These are phyloP conservation scores for Iselma pallidipennis DNA, from an alignment of 2,888 invertebrate species.

Conservation along the genomic window DNA sequence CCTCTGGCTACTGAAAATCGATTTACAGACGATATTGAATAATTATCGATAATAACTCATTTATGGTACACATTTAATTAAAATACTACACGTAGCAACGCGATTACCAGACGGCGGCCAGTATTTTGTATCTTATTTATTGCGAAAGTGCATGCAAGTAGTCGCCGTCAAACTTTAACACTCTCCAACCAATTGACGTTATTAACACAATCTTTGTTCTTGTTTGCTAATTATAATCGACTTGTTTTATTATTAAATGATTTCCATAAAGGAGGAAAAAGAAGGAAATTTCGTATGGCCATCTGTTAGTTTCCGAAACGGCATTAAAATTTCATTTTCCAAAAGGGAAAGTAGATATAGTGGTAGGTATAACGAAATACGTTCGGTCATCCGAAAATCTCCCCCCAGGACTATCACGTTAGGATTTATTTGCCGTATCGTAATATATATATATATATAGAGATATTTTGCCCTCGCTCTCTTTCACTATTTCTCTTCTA, in stretches of 20 bases:
- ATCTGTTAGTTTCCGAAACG: not conserved
- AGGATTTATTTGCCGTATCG: constrained; percentile 24
- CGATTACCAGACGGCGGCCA: constrained; percentile 17
- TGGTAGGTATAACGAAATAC: not conserved
- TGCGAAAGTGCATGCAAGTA: constrained; percentile 20
- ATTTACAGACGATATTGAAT: constrained; percentile 41
- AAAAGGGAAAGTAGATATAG: not conserved
- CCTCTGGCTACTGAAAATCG: constrained; percentile 38
- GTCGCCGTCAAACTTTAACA: constrained; percentile 8
- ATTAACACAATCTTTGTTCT: not conserved
- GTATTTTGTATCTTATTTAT: constrained; percentile 19
- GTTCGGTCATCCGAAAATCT: not conserved
- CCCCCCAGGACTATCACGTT: not conserved
- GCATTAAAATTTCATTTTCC: not conserved
- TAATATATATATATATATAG: constrained; percentile 23
- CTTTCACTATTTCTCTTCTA: not conserved
- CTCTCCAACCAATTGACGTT: not conserved
- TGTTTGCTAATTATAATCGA: not conserved
- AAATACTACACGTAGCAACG: constrained; percentile 31
- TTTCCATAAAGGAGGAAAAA: not conserved
- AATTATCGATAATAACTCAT: constrained; percentile 44
- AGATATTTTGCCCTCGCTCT: not conserved
- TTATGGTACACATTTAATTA: constrained; percentile 41
- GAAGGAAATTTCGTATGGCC: not conserved
- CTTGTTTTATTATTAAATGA: not conserved